Conservation (phyloP, 2,888 invertebrate species). For the Lasioglossum zephyrum region DNA sequence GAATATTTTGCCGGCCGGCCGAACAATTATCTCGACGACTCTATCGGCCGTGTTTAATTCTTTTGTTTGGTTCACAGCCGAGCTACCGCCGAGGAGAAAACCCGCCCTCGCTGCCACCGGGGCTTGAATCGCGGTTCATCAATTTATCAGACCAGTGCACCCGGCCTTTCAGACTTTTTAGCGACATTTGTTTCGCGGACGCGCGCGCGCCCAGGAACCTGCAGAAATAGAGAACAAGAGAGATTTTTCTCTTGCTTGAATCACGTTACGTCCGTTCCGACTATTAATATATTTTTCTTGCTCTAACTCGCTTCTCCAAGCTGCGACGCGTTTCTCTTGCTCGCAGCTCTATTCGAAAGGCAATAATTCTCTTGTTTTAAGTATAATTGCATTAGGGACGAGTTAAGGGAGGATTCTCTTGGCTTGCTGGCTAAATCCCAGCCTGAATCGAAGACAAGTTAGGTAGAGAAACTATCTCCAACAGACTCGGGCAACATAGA, state of each 20-base stretch:
- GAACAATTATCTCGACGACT: conserved; percentile 51
- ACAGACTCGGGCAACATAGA: not conserved
- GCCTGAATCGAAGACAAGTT: not conserved
- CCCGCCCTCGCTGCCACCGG: no score
- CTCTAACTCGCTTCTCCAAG: no score
- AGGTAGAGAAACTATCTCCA: not conserved
- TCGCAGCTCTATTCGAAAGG: not conserved
- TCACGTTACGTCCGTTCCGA: no score
- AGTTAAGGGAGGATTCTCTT: not conserved
- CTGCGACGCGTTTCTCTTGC: no score
- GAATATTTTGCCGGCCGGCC: conserved; percentile 40
- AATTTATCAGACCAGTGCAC: conserved; percentile 34
- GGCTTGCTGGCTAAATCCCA: not conserved
- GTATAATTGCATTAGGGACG: not conserved
- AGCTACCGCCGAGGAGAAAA: conserved; percentile 16
- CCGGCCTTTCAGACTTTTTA: conserved; percentile 5
- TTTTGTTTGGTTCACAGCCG: conserved; percentile 34
- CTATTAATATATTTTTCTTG: no score
- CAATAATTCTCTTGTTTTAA: not conserved
- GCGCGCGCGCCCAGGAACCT: no score
- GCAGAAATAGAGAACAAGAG: not conserved
- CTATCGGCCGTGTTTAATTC: conserved; percentile 52
- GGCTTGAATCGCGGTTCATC: conserved; percentile 33
- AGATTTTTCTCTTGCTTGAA: not conserved
- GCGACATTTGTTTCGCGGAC: not conserved